These are phyloP conservation scores for Distichodus sexfasciatus DNA, from an alignment of 2,797 vertebrate species.

Conservation along the genomic window DNA sequence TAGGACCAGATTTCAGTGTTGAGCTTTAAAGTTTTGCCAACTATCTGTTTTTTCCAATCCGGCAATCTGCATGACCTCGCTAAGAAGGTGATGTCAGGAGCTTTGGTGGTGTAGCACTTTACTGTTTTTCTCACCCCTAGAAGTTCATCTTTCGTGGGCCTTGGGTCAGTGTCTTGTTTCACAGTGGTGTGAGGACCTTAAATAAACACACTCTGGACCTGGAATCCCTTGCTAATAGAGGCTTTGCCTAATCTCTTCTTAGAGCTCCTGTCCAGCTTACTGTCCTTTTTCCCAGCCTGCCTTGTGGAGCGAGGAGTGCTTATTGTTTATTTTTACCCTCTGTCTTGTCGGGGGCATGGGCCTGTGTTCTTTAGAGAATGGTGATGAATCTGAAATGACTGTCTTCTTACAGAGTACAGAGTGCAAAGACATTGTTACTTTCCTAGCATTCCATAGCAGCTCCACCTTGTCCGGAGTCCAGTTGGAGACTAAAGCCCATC, in stretches of 20 bases:
- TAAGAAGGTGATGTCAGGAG: background rate
- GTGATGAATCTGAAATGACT: slow-evolving; percentile 28
- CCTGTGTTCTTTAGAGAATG: slow-evolving; percentile 57
- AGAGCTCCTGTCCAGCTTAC: slow-evolving; percentile 72
- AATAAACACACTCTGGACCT: slow-evolving; percentile 72
- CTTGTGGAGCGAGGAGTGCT: slow-evolving; percentile 63
- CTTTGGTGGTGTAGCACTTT: no score
- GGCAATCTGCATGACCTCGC: background rate
- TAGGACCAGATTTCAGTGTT: slow-evolving; percentile 22
- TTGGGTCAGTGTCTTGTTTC: slow-evolving; percentile 47
- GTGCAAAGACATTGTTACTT: no score
- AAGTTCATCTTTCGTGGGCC: slow-evolving; percentile 27
- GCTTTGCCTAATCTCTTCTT: slow-evolving; percentile 81
- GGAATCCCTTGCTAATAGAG: slow-evolving; percentile 77
- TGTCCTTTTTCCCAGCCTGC: slow-evolving; percentile 61
- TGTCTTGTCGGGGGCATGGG: slow-evolving; percentile 54
- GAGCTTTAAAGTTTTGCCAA: background rate
- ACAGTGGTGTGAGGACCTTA: slow-evolving; percentile 59
- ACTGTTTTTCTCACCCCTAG: background rate
- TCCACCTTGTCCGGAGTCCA: no score
- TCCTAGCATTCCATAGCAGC: no score
- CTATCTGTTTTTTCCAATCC: background rate
- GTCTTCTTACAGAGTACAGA: no score
- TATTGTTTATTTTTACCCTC: slow-evolving; percentile 77
- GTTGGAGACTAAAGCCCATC: no score